Conservation (phyloP, 2,797 vertebrate genomes). For the Anguilla megastoma region DNA sequence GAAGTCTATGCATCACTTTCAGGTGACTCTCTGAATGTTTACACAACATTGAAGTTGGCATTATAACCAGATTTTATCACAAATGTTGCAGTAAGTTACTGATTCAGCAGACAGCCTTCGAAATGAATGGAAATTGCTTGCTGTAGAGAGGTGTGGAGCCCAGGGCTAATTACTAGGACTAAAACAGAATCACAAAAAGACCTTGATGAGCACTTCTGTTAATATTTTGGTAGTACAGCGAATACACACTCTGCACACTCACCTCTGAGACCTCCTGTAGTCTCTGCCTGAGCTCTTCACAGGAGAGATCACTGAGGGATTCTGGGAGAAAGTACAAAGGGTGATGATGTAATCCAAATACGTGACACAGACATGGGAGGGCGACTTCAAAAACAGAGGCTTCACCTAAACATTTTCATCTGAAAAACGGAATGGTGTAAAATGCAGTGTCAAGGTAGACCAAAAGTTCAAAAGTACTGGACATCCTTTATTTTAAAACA, state of each 20-base stretch:
- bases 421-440: not conserved
- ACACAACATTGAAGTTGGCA: not conserved
- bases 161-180: not conserved
- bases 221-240: not conserved
- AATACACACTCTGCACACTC: not conserved
- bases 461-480: constrained; percentile 6
- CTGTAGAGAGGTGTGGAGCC: not conserved
- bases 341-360: not conserved
- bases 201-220: not conserved
- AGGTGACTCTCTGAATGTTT: not conserved
- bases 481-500: not conserved
- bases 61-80: not conserved
- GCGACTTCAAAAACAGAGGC: not conserved
- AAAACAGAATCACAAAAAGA: not conserved
- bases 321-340: constrained; percentile 58
- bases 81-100: not conserved
- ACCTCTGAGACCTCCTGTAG: constrained; percentile 83
- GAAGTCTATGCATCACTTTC: not conserved
- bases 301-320: constrained; percentile 69
- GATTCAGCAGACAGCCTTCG: not conserved
- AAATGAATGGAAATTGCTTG: not conserved
- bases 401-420: not conserved
- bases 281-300: constrained; percentile 74
- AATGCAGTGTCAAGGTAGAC: not conserved
- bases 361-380: not conserved